Conservation (phyloP, 2,113 vertebrate genomes). For the Ameiurus melas region DNA sequence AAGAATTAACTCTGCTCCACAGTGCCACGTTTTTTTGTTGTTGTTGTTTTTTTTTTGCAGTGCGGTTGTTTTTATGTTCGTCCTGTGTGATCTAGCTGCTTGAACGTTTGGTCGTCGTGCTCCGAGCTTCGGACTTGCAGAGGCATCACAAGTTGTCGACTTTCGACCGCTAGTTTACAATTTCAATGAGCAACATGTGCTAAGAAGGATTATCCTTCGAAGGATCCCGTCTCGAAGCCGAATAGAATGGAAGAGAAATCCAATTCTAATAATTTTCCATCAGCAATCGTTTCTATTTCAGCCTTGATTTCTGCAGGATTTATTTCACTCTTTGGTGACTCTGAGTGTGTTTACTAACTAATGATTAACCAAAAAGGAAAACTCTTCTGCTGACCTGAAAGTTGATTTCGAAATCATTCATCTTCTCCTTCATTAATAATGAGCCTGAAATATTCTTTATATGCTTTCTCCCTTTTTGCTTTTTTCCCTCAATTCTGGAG, state of each 20-base stretch:
- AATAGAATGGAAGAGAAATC: background rate
- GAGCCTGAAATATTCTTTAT: background rate
- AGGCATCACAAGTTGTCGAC: background rate
- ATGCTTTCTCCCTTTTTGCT: background rate
- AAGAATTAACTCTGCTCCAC: background rate
- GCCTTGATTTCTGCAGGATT: no score
- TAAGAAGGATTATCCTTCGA: background rate
- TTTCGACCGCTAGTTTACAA: background rate
- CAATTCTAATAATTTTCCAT: background rate
- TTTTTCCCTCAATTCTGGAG: slow-evolving; percentile 16
- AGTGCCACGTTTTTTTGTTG: background rate
- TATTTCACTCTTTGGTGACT: background rate
- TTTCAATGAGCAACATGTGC: background rate
- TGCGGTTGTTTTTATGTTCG: slow-evolving; percentile 11
- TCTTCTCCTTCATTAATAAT: slow-evolving; percentile 10
- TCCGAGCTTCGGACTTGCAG: background rate
- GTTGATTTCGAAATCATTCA: background rate
- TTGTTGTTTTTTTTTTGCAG: background rate
- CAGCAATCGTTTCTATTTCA: background rate
- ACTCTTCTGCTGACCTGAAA: background rate
- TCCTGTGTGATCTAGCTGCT: background rate
- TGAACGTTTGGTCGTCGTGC: no score
- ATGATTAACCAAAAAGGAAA: slow-evolving; percentile 45
- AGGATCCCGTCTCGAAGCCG: background rate
- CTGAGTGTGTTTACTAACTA: slow-evolving; percentile 39